Base-by-base conservation (phyloP, 2,888 invertebrate species). In the Eilema sororculum region DNA sequence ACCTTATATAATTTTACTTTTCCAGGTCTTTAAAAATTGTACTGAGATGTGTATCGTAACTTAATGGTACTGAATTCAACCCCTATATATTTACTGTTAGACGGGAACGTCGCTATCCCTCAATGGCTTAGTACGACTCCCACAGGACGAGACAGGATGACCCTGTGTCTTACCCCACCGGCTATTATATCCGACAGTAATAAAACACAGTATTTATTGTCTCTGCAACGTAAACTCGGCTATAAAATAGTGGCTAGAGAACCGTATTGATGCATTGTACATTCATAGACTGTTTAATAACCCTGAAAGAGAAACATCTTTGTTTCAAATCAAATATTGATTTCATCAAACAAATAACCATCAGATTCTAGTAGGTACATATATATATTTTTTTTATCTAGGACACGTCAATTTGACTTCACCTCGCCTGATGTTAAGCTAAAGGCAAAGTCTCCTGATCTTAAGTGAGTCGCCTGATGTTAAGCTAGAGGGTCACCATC, bases 281-380 rank as follows among this genome's bases (percentile, higher is more conserved):
- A 52, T n/a, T 52, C 52, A n/a, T 52, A 52, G n/a, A n/a, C 8
- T 52, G n/a, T 52, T 52, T n/a, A 52, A 52, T n/a, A 52, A 52
- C 52, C 52, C 9, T 52, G n/a, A 9, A 46, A 20, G 0, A 5
- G 46, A 46, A 20, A 46, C 5, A 37, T 37, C n/a, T n/a, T n/a
- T n/a, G n/a, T n/a, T n/a, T n/a, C n/a, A n/a, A n/a, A n/a, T n/a
- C n/a, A n/a, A n/a, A n/a, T n/a, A n/a, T n/a, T n/a, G n/a, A n/a
- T n/a, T n/a, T n/a, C n/a, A n/a, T n/a, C n/a, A n/a, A n/a, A n/a
- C n/a, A n/a, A n/a, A n/a, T n/a, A n/a, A n/a, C n/a, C n/a, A n/a
- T n/a, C n/a, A n/a, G n/a, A n/a, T n/a, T n/a, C n/a, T n/a, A n/a
- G n/a, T n/a, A n/a, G n/a, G n/a, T n/a, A n/a, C n/a, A n/a, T n/a